Percentiles rank a stretch among this genome's conserved stretches.
Evolutionary conservation across 2,797 vertebrate species (phyloP).

Genomic region (Masticophis lateralis): DNA sequence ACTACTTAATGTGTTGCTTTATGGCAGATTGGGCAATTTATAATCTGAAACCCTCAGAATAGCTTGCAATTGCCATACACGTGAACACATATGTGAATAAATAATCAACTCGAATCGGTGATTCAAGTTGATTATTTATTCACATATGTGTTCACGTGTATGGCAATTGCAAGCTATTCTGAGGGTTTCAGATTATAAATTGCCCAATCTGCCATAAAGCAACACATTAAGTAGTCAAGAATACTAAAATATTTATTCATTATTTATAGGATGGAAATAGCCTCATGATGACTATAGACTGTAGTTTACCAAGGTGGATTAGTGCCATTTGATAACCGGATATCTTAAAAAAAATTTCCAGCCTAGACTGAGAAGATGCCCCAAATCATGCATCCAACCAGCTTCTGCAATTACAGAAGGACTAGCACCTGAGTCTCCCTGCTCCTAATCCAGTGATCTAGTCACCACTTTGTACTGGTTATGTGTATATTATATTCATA

Average conservation of each 20-base stretch:
- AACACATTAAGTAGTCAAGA: too few species aligned
- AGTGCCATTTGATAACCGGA: neutral
- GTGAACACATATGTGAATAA: neutral
- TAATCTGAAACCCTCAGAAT: neutral
- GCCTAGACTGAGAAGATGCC: neutral
- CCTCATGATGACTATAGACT: neutral
- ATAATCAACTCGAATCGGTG: neutral
- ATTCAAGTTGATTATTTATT: too few species aligned
- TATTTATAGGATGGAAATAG: neutral
- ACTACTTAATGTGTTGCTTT: neutral
- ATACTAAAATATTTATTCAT: too few species aligned
- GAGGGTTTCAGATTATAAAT: too few species aligned
- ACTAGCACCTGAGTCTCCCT: neutral
- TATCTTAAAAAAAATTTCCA: neutral
- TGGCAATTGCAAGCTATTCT: too few species aligned
- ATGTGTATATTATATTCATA: neutral
- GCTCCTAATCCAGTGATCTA: neutral
- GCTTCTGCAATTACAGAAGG: neutral
- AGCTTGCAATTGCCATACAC: neutral
- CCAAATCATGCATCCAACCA: neutral
- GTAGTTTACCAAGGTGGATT: neutral
- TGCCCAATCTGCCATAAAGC: too few species aligned
- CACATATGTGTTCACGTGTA: too few species aligned
- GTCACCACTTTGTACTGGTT: neutral
- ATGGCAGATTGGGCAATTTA: neutral